Evolutionary conservation across 2,113 vertebrate species (phyloP), one percentile per base, ranked within the genome.

Genomic region (Delphinus delphis): DNA sequence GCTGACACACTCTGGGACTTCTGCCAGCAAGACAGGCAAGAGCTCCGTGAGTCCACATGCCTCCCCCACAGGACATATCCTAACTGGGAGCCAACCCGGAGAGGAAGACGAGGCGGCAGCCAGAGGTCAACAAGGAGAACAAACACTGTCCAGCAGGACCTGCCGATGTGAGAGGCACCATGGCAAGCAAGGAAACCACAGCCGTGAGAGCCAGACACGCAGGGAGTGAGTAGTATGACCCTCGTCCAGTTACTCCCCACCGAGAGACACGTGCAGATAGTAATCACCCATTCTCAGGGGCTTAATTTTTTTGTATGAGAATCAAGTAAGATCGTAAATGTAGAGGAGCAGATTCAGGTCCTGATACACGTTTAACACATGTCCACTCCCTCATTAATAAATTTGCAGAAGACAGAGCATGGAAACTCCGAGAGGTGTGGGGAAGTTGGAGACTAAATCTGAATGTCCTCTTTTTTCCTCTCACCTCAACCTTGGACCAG

Each of bases 131-230:
- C 1, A 1, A 28, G 23, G 23, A 41, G 63, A 41, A 74, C 6
- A 7, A 44, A 36, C 47, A 13, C 41, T 1, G 0, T 7, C 77
- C 70, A 15, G 47, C 14, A 76, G 85, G 88, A 25, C 31, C 15
- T 31, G 33, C 44, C 5, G 4, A 5, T 26, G 11, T 23, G 12
- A 71, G 9, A 36, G 28, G 80, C 3, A 3, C 63, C 17, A 0
- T 5, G 63, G 33, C 0, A 0, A 33, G 55, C 1, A 1, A 6
- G 41, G 53, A n/a, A 25, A 10, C 23, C 1, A 0, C 0, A 3
- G 62, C 12, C 12, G 0, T 3, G 0, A 33, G 31, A 14, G 33
- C 44, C 17, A 0, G 82, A 8, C 55, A 3, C 0, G 1, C 3
- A 2, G 50, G 31, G 53, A 21, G 18, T 11, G n/a, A 36, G 28